These are phyloP conservation scores for Drosophila niveifrons DNA, from an alignment of 2,888 invertebrate genomes.

Conservation along the genomic window DNA sequence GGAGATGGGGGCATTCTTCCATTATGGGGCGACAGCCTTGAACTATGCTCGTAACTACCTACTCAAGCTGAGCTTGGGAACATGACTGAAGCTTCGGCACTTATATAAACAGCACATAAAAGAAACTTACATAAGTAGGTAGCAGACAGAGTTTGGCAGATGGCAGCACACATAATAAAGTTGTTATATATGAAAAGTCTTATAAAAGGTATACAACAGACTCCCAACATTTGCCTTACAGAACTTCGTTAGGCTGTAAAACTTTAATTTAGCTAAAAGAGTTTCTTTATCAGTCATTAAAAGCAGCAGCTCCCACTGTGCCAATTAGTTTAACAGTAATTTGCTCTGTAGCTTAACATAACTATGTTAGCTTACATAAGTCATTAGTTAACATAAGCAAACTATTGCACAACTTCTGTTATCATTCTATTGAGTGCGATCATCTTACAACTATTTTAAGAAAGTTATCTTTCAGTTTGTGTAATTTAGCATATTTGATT, in stretches of 20 bases:
- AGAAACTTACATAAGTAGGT: slow-evolving; percentile 35
- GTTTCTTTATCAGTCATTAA: neutral
- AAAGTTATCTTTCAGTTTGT: too few relatives aligned
- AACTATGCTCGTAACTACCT: slow-evolving; percentile 39
- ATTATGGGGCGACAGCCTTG: slow-evolving; percentile 44
- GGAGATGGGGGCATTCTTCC: neutral
- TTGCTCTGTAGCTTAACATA: neutral
- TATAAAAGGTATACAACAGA: slow-evolving; percentile 2
- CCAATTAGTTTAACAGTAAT: neutral
- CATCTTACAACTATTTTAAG: too few relatives aligned
- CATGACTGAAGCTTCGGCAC: slow-evolving; percentile 44
- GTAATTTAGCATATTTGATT: too few relatives aligned
- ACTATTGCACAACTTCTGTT: neutral
- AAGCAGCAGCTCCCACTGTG: neutral
- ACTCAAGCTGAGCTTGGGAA: slow-evolving; percentile 50
- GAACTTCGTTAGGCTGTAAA: neutral
- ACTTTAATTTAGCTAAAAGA: neutral
- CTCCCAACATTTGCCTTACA: neutral
- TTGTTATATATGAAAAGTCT: neutral
- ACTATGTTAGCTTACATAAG: neutral
- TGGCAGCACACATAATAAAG: slow-evolving; percentile 1
- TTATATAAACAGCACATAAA: slow-evolving; percentile 4
- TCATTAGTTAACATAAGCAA: neutral
- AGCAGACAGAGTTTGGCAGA: slow-evolving; percentile 17
- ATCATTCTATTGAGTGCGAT: too few relatives aligned